Evolutionary conservation across 2,797 vertebrate genomes (phyloP).

Genomic region (Danio tinwini): DNA sequence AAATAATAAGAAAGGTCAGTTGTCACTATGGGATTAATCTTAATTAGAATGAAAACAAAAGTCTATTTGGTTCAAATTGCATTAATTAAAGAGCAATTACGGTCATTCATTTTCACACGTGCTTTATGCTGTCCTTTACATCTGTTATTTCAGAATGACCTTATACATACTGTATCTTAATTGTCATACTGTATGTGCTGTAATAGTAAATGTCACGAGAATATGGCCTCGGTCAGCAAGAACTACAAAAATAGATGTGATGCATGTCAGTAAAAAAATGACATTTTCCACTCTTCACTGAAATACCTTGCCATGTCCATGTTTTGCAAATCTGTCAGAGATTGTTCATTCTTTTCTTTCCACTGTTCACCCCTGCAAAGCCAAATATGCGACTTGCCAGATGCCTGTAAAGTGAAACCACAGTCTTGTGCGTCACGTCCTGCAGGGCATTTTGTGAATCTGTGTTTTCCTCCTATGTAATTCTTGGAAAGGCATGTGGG

Average conservation of each 20-base stretch:
- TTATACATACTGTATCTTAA: slow-evolving; percentile 3
- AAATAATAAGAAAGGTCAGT: slow-evolving; percentile 8
- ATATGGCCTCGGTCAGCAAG: slow-evolving; percentile 21
- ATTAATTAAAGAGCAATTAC: background rate
- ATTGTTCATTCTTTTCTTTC: background rate
- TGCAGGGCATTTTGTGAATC: slow-evolving; percentile 28
- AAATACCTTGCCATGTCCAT: slow-evolving; percentile 43
- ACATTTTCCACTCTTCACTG: slow-evolving; percentile 21
- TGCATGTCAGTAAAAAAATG: slow-evolving; percentile 34
- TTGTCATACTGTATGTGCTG: background rate
- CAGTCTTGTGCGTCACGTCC: background rate
- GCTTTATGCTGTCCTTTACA: background rate
- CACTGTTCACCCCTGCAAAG: background rate
- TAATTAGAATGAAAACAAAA: background rate
- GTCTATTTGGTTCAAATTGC: background rate
- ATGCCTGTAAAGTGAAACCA: slow-evolving; percentile 7
- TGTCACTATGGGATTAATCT: background rate
- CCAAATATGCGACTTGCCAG: slow-evolving; percentile 11
- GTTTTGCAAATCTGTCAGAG: slow-evolving; percentile 42
- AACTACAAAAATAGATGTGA: slow-evolving; percentile 13
- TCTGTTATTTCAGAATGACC: slow-evolving; percentile 22
- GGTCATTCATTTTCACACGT: background rate
- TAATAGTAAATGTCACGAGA: slow-evolving; percentile 26
- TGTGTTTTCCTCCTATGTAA: slow-evolving; percentile 6
- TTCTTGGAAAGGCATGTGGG: slow-evolving; percentile 21